These are phyloP conservation scores for Gisinianus flammeolus DNA, from an alignment of 2,888 invertebrate species.

Conservation along the genomic window DNA sequence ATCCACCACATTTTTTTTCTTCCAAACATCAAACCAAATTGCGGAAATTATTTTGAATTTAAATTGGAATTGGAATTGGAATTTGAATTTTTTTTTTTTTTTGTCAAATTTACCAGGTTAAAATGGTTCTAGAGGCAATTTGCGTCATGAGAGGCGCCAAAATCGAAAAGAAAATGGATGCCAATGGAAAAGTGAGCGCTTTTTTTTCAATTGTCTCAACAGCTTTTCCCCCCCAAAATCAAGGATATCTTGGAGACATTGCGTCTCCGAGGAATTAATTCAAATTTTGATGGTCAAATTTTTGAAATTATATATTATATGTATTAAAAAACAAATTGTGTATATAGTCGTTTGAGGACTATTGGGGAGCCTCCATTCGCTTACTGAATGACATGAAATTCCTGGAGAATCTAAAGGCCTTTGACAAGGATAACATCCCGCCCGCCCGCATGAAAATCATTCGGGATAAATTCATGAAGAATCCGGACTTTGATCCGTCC, in stretches of 20 bases:
- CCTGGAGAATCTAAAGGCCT: conserved; percentile 84
- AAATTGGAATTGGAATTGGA: background rate
- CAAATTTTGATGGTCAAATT: too few relatives aligned
- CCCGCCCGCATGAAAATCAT: conserved; percentile 82
- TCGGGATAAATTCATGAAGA: conserved; percentile 75
- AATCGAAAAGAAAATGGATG: conserved; percentile 87
- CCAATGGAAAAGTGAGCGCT: conserved; percentile 75
- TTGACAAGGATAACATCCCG: conserved; percentile 91
- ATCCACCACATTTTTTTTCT: too few relatives aligned
- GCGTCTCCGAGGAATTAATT: background rate
- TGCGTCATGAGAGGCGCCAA: conserved; percentile 92
- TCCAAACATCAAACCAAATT: too few relatives aligned
- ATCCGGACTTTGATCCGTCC: conserved; percentile 61
- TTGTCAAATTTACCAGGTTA: conserved; percentile 72
- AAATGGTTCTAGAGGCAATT: conserved; percentile 77
- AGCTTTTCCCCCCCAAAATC: too few relatives aligned
- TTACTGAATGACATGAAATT: conserved; percentile 94
- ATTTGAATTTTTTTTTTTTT: background rate
- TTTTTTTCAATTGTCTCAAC: too few relatives aligned
- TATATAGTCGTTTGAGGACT: conserved; percentile 89
- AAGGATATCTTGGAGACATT: too few relatives aligned
- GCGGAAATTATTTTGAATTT: too few relatives aligned
- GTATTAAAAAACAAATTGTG: too few relatives aligned
- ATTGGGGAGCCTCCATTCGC: conserved; percentile 89
- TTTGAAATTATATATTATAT: conserved; percentile 64